Evolutionary conservation across 1,140 invertebrate species (phyloP).

Genomic region (Meloidogyne floridensis): DNA sequence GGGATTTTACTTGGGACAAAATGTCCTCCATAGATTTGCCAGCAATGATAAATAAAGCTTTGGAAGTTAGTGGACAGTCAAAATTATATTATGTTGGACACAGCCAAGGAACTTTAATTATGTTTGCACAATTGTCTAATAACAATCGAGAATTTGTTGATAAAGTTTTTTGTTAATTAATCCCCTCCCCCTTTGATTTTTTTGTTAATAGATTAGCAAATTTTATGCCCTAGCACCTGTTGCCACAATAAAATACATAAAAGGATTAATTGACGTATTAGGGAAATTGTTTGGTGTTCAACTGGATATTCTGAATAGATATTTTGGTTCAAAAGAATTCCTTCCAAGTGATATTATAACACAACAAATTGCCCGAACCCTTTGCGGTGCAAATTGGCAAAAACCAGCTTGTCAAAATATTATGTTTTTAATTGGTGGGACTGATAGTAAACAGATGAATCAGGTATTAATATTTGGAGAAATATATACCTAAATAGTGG

Average conservation of each 20-base stretch:
- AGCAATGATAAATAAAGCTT: conserved; percentile 73
- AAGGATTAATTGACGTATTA: conserved; percentile 49
- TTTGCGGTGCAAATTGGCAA: conserved; percentile 41
- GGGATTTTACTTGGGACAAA: conserved; percentile 75
- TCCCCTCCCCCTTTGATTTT: neutral
- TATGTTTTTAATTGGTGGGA: conserved; percentile 51
- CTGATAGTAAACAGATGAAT: conserved; percentile 48
- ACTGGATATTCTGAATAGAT: conserved; percentile 36
- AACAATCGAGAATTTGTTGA: conserved; percentile 34
- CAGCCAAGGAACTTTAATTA: conserved; percentile 69
- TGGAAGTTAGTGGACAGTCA: conserved; percentile 67
- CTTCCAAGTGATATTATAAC: conserved; percentile 46
- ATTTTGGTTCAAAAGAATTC: conserved; percentile 50
- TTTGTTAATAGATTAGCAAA: conserved; percentile 49
- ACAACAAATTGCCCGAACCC: conserved; percentile 33
- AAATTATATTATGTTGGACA: conserved; percentile 69
- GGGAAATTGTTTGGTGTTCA: conserved; percentile 44
- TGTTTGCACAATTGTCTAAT: conserved; percentile 66
- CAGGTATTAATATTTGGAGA: conserved; percentile 18
- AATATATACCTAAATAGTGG: too few species aligned
- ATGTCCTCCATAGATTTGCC: conserved; percentile 77
- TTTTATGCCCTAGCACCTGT: conserved; percentile 63
- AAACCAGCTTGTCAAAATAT: conserved; percentile 48
- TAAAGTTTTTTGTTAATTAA: conserved; percentile 31
- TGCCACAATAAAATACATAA: conserved; percentile 47